phyloP scores from a whole-genome alignment of 2,888 invertebrate species.

The Achlya flavicornis region DNA sequence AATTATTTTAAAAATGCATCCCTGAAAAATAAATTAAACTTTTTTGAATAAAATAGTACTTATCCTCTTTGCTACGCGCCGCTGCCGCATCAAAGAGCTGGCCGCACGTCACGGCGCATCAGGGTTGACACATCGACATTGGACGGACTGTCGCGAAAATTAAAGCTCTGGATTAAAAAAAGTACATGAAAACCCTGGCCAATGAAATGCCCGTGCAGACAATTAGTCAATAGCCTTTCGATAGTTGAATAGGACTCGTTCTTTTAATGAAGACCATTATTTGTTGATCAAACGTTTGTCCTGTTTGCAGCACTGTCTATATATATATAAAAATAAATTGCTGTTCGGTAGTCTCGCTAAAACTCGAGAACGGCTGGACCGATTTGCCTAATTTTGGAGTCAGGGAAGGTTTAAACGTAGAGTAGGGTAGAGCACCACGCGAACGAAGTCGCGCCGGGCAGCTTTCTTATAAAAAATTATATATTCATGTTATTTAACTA shows the following conservation, averaged over 20 bases:
- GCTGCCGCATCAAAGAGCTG: slow-evolving; percentile 57
- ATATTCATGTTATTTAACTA: no score
- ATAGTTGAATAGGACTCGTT: slow-evolving; percentile 32
- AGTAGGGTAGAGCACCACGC: no score
- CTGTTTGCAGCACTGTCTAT: neutral
- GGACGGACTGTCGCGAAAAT: slow-evolving; percentile 62
- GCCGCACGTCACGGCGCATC: slow-evolving; percentile 62
- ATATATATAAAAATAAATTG: no score
- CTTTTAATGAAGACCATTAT: slow-evolving; percentile 16
- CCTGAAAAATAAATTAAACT: slow-evolving; percentile 36
- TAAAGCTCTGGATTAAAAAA: slow-evolving; percentile 47
- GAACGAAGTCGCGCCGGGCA: no score
- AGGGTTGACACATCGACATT: slow-evolving; percentile 64
- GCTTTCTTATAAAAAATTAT: no score
- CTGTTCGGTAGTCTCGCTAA: no score
- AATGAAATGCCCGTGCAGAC: slow-evolving; percentile 42
- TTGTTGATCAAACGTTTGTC: neutral
- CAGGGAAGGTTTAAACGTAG: no score
- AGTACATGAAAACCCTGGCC: slow-evolving; percentile 25
- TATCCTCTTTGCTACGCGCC: slow-evolving; percentile 36
- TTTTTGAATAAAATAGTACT: slow-evolving; percentile 27
- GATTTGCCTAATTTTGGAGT: no score
- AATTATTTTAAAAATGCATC: slow-evolving; percentile 26
- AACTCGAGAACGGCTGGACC: no score
- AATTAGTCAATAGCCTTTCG: slow-evolving; percentile 49